Base-by-base conservation (phyloP, 2,888 invertebrate species). In the Phalera bucephala region DNA sequence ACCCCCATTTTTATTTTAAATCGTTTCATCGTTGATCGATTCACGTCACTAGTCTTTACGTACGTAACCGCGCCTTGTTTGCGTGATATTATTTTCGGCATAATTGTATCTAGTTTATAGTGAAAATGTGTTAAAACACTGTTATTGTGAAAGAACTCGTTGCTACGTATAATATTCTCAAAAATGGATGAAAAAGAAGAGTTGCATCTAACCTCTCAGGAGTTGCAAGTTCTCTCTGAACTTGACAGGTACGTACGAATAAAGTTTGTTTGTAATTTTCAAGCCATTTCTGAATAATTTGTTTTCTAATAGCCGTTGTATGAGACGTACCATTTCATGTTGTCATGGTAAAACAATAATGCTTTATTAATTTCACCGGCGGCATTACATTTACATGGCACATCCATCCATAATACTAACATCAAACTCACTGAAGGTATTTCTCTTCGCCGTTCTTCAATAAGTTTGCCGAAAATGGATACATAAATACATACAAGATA, bases 161-260 rank as follows among this genome's bases (percentile, higher is more conserved):
- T 17, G 35, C 40, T 40, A 34, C 37, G 25, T 30, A 29, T 26
- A 14, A 47, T 37, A 38, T 33, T 33, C 36, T 28, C 35, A 32
- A 75, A 55, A 62, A 89, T 88, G 88, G 88, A 88, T 49, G 93
- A 93, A 65, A 92, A 91, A 63, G 92, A 93, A 78, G 93, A 93
- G 68, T 91, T 93, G 61, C 93, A 93, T 83, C 85, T 95, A 84
- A 95, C 95, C 79, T 93, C 94, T 53, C 95, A 95, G 78, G 96
- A 96, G 87, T 88, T 96, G 65, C 95, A 95, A 91, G 93, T 95
- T 77, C 91, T 97, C 65, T 95, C 96, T 38, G 96, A 96, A 79
- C 92, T 96, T 80, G 96, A 97, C 91, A 96, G 96, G 96, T 95
- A 88, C 42, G 39, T 6, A 13, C n/a, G n/a, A n/a, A 1, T 25